Conservation (phyloP, 2,113 vertebrate species). For the Engraulis encrasicolus region DNA sequence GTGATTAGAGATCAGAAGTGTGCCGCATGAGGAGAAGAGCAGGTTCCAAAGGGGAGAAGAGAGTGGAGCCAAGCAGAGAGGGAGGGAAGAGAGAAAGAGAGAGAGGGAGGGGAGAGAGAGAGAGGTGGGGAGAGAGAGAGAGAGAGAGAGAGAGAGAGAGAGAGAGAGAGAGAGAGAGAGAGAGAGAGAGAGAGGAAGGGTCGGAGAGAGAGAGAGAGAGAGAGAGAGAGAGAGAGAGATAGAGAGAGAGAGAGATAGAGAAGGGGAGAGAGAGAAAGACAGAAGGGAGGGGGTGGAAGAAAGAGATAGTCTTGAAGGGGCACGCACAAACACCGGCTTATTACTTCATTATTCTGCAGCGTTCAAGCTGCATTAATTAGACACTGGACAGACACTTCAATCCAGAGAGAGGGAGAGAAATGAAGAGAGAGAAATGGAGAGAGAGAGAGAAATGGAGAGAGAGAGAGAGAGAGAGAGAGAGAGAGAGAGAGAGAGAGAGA, state of each 20-base stretch:
- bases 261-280: background rate
- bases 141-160: background rate
- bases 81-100: background rate
- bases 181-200: too few relatives aligned
- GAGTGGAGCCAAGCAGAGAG: too few relatives aligned
- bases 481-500: too few relatives aligned
- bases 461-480: too few relatives aligned
- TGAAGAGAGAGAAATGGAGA: background rate
- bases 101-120: too few relatives aligned
- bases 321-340: constrained; percentile 34
- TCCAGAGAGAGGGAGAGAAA: constrained; percentile 20
- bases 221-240: background rate
- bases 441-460: background rate
- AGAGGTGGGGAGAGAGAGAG: background rate
- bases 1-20: constrained; percentile 16
- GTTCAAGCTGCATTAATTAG: constrained; percentile 49
- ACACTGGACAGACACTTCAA: constrained; percentile 43
- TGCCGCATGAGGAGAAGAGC: constrained; percentile 29
- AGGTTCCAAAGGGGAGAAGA: constrained; percentile 22
- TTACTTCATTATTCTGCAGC: constrained; percentile 48
- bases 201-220: too few relatives aligned
- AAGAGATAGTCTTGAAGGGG: constrained; percentile 34
- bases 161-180: too few relatives aligned
- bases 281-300: too few relatives aligned
- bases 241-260: too few relatives aligned